A percentile compares a stretch with the other conserved stretches of the same genome.
Evolutionary conservation across 2,888 invertebrate species (phyloP).

Genomic region (Calliopum simillimum): DNA sequence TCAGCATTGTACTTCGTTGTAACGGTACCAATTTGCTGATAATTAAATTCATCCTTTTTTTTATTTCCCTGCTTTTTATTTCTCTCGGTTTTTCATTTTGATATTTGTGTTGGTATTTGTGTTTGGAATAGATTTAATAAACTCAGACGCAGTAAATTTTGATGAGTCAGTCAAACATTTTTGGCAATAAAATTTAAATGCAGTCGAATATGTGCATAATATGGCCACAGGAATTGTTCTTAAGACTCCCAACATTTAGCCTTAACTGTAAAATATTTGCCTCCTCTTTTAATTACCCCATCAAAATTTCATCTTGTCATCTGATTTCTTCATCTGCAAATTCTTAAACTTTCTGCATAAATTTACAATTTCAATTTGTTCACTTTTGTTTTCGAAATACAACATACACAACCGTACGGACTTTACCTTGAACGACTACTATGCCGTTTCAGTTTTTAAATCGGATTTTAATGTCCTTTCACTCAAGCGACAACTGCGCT

Average conservation of each 20-base stretch:
- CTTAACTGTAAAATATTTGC: too few species aligned
- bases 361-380: conserved; percentile 23
- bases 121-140: conserved; percentile 30
- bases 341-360: neutral
- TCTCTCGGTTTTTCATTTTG: conserved; percentile 15
- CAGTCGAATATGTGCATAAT: too few species aligned
- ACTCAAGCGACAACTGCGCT: conserved; percentile 34
- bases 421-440: neutral
- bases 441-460: conserved; percentile 19
- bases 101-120: conserved; percentile 17
- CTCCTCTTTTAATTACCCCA: too few species aligned
- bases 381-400: conserved; percentile 14
- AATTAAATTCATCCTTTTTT: conserved; percentile 32
- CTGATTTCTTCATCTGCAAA: too few species aligned
- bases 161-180: conserved; percentile 22
- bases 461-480: conserved; percentile 40
- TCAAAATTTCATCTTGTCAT: too few species aligned
- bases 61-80: neutral
- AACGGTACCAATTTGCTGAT: conserved; percentile 28
- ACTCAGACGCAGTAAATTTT: conserved; percentile 22
- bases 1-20: conserved; percentile 27
- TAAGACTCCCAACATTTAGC: too few species aligned
- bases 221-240: too few species aligned
- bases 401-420: neutral
- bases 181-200: too few species aligned